These are phyloP conservation scores for Ateles fusciceps DNA, from an alignment of 2,797 vertebrate species.

Conservation along the genomic window DNA sequence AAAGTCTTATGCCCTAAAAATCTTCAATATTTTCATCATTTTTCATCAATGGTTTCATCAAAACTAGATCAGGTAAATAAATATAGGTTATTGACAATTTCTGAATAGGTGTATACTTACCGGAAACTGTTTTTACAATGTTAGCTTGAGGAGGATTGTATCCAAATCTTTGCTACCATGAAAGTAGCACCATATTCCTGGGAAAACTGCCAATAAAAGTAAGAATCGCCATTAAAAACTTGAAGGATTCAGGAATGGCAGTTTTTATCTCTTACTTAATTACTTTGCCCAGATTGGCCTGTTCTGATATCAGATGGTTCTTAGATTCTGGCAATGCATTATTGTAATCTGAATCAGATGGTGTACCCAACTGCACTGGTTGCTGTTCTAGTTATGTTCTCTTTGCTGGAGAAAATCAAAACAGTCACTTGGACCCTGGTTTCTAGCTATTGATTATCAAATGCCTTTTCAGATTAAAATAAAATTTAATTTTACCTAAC, in stretches of 20 bases:
- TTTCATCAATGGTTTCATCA: background rate
- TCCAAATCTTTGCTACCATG: background rate
- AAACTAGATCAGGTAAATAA: background rate
- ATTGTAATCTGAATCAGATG: background rate
- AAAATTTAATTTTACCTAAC: background rate
- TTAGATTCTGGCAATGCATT: background rate
- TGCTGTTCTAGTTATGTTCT: background rate
- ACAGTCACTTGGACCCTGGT: background rate
- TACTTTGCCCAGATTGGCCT: background rate
- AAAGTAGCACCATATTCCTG: background rate
- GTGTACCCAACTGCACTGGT: background rate
- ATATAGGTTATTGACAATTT: background rate
- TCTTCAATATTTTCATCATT: background rate
- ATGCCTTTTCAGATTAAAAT: background rate
- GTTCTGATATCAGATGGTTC: background rate
- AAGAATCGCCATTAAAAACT: background rate
- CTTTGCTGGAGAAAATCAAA: slow-evolving; percentile 2
- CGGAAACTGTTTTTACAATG: background rate
- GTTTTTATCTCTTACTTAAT: background rate
- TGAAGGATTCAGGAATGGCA: background rate
- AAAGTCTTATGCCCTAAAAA: background rate
- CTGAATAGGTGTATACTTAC: background rate
- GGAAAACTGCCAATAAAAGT: background rate
- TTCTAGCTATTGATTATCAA: background rate
- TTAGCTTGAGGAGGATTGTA: background rate